A percentile compares a stretch with the other conserved stretches of the same genome.
These are phyloP conservation scores for Syngnathus typhle DNA, from an alignment of 2,113 vertebrate species.

Conservation along the genomic window DNA sequence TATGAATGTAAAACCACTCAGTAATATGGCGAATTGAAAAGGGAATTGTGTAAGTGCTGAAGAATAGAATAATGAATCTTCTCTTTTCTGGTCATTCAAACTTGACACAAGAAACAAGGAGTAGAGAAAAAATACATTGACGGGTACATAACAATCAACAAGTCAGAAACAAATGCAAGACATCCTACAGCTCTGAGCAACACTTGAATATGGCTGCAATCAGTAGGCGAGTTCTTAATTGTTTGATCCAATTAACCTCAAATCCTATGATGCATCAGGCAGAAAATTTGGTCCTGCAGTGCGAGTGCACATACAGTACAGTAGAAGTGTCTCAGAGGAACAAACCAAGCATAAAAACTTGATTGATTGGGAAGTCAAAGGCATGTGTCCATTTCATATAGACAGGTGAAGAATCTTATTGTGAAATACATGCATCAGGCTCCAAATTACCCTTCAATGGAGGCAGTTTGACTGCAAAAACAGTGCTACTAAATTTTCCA, in stretches of 20 bases:
- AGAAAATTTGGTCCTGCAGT: not conserved
- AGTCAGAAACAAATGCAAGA: conserved; percentile 53
- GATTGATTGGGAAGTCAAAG: conserved; percentile 40
- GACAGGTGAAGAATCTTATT: conserved; percentile 39
- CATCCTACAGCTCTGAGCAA: conserved; percentile 43
- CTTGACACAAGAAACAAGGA: conserved; percentile 63
- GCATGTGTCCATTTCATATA: conserved; percentile 21
- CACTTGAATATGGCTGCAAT: conserved; percentile 62
- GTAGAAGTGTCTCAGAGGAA: conserved; percentile 65
- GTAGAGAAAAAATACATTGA: conserved; percentile 59
- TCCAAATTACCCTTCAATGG: conserved; percentile 1
- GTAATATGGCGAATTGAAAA: not conserved
- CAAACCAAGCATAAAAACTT: conserved; percentile 21
- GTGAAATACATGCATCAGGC: conserved; percentile 30
- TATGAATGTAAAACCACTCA: not conserved
- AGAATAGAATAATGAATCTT: conserved; percentile 38
- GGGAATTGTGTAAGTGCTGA: not conserved
- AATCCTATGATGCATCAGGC: conserved; percentile 4
- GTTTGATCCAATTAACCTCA: not conserved
- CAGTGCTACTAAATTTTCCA: no score
- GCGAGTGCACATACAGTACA: conserved; percentile 54
- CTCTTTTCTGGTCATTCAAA: conserved; percentile 48
- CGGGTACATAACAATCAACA: conserved; percentile 53
- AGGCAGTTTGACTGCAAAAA: no score
- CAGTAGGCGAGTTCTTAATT: conserved; percentile 28